phyloP scores from a whole-genome alignment of 2,888 invertebrate genomes.

The Cheilosia soror region DNA sequence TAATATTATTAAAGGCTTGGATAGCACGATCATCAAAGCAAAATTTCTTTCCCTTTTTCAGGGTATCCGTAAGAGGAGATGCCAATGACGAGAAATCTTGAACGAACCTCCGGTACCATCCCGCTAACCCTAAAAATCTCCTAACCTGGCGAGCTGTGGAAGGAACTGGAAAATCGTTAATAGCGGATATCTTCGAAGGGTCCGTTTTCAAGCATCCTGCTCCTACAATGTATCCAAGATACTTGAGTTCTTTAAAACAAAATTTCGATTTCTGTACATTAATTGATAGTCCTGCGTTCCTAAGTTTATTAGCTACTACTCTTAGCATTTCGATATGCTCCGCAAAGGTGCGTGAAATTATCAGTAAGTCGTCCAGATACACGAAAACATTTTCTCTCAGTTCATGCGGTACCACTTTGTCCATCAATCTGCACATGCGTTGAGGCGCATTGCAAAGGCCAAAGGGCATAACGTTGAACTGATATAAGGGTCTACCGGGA shows the following conservation, averaged over 20 bases:
- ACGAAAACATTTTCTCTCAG: not conserved
- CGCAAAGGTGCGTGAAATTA: not conserved
- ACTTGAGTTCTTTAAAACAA: not conserved
- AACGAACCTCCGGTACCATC: constrained; percentile 4
- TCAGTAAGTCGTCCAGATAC: not conserved
- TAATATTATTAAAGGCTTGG: not conserved
- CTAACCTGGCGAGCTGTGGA: not conserved
- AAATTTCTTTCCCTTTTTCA: constrained; percentile 4
- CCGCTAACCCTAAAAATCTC: not conserved
- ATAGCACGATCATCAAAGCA: not conserved
- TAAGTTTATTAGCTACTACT: too few relatives aligned
- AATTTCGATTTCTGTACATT: too few relatives aligned
- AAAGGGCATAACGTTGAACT: not conserved
- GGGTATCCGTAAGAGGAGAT: not conserved
- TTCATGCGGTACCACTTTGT: not conserved
- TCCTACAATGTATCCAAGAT: not conserved
- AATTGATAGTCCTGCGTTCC: too few relatives aligned
- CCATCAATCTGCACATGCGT: too few relatives aligned
- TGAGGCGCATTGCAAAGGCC: not conserved
- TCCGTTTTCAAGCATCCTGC: not conserved
- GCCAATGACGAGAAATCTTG: not conserved
- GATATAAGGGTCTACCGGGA: not conserved
- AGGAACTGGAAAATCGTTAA: not conserved
- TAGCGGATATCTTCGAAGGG: not conserved
- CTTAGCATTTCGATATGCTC: too few relatives aligned